A percentile compares a stretch with the other conserved stretches of the same genome.
Evolutionary conservation across 2,113 vertebrate species (phyloP).

Genomic region (Proteles cristata): DNA sequence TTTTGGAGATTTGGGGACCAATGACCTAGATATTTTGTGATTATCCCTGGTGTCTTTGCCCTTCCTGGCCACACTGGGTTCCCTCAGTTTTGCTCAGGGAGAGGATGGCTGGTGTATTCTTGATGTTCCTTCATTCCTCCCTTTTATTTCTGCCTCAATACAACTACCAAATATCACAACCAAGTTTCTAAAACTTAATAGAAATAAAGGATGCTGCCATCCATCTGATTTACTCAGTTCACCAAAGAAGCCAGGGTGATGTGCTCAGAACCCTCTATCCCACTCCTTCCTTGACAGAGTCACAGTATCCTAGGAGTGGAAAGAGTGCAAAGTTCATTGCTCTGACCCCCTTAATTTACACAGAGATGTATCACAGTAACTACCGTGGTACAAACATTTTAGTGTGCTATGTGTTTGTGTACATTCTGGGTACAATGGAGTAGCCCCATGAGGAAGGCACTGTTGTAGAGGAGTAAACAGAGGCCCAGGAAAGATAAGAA

Average conservation of each 20-base stretch:
- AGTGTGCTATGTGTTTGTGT: not conserved
- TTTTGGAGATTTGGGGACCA: not conserved
- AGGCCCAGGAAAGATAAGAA: not conserved
- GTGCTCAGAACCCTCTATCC: not conserved
- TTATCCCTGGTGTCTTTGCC: not conserved
- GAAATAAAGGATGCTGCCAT: constrained; percentile 7
- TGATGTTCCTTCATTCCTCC: not conserved
- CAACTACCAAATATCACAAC: not conserved
- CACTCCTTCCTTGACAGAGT: not conserved
- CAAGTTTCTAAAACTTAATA: constrained; percentile 32
- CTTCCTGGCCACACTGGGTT: not conserved
- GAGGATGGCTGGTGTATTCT: not conserved
- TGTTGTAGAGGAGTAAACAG: not conserved
- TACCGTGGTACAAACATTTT: not conserved
- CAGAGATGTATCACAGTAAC: too few relatives aligned
- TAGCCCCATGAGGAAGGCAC: not conserved
- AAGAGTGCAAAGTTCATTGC: not conserved
- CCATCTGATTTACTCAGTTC: not conserved
- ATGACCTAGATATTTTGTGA: not conserved
- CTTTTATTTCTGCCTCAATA: not conserved
- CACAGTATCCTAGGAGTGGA: not conserved
- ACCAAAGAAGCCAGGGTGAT: not conserved
- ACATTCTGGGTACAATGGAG: not conserved
- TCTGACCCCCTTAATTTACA: not conserved
- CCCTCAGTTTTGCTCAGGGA: not conserved